Base-by-base conservation (phyloP, 2,797 vertebrate genomes). In the Mycteria americana region DNA sequence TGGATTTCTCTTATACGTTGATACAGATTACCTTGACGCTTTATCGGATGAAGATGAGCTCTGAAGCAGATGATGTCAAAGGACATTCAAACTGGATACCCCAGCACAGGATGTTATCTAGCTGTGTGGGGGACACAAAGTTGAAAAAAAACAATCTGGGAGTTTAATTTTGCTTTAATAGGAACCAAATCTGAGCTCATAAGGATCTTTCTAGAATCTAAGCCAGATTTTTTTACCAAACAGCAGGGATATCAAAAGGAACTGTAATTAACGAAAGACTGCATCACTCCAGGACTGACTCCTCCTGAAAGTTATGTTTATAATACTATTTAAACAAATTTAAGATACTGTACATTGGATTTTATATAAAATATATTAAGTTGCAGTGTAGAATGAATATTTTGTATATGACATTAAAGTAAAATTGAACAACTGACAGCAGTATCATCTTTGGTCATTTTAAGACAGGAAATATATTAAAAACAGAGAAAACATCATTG, bases 1-100 rank as follows among this genome's bases (percentile, higher is more conserved):
- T 8, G 99, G 99, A 59, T 99, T 99, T 96, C 98, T 99, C 30
- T 97, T 99, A n/a, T 99, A 99, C 0, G 99, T 99, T 31, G 99
- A 99, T 95, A 98, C 99, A 31, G 98, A 99, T 98, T 99, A 99
- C 92, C 98, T 99, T 65, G 99, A 99, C 46, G 91, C 98, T 73
- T 97, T 99, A 91, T 98, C 99, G 8, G 99, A 99, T 67, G 99
- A 99, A 45, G 98, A 98, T 1, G 98, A 98, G 11, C 92, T 98
- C 91, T 98, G 93, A 98, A 89, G 48, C 9, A 23, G 35, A 88
- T 51, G 16, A 70, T 27, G 48, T 22, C 57, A n/a, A 53, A 77
- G 65, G 65, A 45, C 63, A 56, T 86, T 27, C 22, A 74, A 83
- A 95, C 67, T 84, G 75, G 86, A 87, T 56, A 74, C 5, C 22